A percentile compares a stretch with the other conserved stretches of the same genome.
Conservation (phyloP, 2,888 invertebrate genomes). For the Nudaria mundana region DNA sequence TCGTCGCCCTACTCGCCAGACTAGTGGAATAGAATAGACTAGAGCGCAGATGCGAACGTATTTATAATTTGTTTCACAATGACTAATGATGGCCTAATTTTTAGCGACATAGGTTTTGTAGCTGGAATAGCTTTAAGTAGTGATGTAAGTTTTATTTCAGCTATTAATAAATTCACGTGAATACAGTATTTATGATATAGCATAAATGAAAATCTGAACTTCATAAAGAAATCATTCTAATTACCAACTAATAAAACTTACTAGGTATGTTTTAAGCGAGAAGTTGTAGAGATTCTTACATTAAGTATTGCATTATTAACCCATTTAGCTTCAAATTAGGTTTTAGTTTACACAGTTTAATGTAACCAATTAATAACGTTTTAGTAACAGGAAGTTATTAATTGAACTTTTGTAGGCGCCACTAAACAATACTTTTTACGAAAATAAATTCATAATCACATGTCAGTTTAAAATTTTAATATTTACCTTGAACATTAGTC, state of each 20-base stretch:
- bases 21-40: slow-evolving; percentile 32
- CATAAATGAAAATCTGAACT: background rate
- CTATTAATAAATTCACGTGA: background rate
- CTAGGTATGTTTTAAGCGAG: no score
- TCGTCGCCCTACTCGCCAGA: slow-evolving; percentile 56
- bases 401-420: no score
- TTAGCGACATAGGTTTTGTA: background rate
- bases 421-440: no score
- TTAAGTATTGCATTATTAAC: no score
- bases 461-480: no score
- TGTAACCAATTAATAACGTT: slow-evolving; percentile 5
- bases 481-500: no score
- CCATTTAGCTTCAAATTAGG: no score
- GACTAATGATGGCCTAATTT: no score
- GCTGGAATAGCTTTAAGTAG: background rate
- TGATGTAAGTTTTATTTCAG: no score
- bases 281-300: no score
- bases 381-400: slow-evolving; percentile 12
- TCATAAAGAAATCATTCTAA: background rate
- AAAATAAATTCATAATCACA: no score
- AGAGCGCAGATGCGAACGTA: slow-evolving; percentile 24
- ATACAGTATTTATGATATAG: background rate
- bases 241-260: no score
- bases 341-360: slow-evolving; percentile 6
- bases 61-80: slow-evolving; percentile 12